Base-by-base conservation (phyloP, 2,888 invertebrate species). In the Drosophila anomalipes region DNA sequence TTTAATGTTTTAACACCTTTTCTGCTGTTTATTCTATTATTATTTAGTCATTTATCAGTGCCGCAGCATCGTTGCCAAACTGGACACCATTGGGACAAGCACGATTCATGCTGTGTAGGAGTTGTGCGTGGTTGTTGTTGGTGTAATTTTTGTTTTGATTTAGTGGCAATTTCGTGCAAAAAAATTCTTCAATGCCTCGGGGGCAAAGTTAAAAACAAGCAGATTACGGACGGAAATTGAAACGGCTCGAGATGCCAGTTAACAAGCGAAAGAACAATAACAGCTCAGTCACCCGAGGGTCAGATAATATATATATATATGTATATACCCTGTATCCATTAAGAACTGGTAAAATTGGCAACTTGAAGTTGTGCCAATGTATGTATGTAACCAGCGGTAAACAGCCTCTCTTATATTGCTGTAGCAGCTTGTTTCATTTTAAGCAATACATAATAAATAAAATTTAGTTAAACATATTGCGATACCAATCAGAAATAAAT, bases 31-130 rank as follows among this genome's bases (percentile, higher is more conserved):
- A 83, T 89, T 88, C 83, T 86, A 85, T 86, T 89, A 89, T 88
- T 86, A 89, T 88, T 79, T 81, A 90, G 86, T 85, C 85, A 79
- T 88, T 89, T 89, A 86, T 86, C 86, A 86, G 85, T 70, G 67
- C 35, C 37, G 37, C 60, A 14, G 61, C 44, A 69, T 81, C 81
- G 65, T 44, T 62, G 56, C 41, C 65, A n/a, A 47, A 56, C 52
- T 47, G 54, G 19, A 35, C 53, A 67, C 79, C 53, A 72, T 70
- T 70, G 82, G 79, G 70, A 69, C 64, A 62, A 37, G 28, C 59
- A 54, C 54, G 52, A 52, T 28, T n/a, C 66, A 61, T 44, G 56
- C 35, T 60, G 88, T 87, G 89, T 85, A 81, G 86, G 85, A 70
- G 86, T 87, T 69, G 62, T 47, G 41, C 63, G 53, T 66, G 51